A percentile compares a stretch with the other conserved stretches of the same genome.
These are phyloP conservation scores for Sigmodon hispidus DNA, from an alignment of 2,113 vertebrate species.

Conservation along the genomic window DNA sequence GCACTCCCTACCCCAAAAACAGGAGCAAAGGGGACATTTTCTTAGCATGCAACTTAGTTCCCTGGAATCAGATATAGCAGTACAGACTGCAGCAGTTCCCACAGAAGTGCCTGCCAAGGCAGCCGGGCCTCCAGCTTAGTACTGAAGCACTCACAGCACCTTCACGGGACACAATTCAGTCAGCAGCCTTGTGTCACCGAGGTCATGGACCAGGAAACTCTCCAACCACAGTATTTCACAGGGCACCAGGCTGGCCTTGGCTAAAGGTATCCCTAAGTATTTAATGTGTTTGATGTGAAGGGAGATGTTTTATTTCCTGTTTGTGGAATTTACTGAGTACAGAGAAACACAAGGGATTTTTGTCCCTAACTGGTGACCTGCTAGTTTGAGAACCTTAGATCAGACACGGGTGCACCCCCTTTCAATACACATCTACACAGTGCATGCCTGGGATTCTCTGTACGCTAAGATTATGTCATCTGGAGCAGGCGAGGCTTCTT, in stretches of 20 bases:
- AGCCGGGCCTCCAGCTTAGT: background rate
- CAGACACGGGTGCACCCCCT: too few relatives aligned
- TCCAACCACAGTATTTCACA: background rate
- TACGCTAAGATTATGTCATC: too few relatives aligned
- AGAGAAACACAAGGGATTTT: background rate
- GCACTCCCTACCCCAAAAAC: conserved; percentile 33
- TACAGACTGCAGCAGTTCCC: background rate
- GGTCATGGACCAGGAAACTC: background rate
- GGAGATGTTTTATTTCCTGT: background rate
- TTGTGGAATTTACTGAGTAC: background rate
- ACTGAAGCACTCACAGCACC: background rate
- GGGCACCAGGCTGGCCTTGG: background rate
- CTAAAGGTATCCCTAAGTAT: background rate
- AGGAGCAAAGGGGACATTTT: conserved; percentile 50
- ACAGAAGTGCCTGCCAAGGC: background rate
- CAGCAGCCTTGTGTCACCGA: background rate
- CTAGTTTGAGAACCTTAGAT: background rate
- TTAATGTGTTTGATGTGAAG: background rate
- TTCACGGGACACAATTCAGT: rapidly evolving
- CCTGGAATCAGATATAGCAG: background rate
- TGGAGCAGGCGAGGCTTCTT: background rate
- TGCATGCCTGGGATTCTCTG: background rate
- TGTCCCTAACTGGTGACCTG: background rate
- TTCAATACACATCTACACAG: background rate
- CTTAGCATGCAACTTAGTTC: conserved; percentile 54